Percentiles rank a stretch among this genome's conserved stretches.
Conservation (phyloP, 2,113 vertebrate species). For the Malurus alboscapulatus region DNA sequence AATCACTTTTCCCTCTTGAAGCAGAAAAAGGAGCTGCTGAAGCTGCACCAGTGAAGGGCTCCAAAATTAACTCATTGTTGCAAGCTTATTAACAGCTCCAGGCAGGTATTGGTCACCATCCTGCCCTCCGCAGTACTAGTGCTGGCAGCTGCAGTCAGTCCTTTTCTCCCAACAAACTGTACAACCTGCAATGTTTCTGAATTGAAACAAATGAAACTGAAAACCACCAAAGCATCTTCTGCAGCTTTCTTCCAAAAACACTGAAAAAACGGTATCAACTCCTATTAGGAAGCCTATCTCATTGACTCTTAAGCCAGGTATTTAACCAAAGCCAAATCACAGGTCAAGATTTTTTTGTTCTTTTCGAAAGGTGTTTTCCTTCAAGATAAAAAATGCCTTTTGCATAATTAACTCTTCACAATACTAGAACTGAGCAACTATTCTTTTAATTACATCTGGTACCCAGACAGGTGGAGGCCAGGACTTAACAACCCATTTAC, state of each 20-base stretch:
- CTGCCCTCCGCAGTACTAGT: background rate
- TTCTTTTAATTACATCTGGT: background rate
- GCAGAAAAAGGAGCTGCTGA: background rate
- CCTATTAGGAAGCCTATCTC: background rate
- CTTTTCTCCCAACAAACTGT: constrained; percentile 6
- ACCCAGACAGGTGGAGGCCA: background rate
- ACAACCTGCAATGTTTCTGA: constrained; percentile 19
- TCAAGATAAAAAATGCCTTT: background rate
- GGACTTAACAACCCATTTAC: background rate
- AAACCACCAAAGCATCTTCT: constrained; percentile 25
- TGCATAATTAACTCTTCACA: background rate
- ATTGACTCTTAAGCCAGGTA: background rate
- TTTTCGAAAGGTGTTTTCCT: background rate
- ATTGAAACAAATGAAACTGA: constrained; percentile 27
- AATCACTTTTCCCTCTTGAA: background rate
- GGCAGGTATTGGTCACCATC: background rate
- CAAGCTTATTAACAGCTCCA: constrained; percentile 7
- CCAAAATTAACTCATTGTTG: background rate
- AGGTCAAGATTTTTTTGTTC: background rate
- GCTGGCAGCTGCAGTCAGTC: background rate
- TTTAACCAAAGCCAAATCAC: background rate
- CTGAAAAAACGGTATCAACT: background rate
- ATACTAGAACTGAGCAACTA: background rate
- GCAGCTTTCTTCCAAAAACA: constrained; percentile 8
- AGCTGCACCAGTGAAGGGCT: background rate